Base-by-base conservation (phyloP, 1,140 invertebrate species). In the Leptopilina clavipes region DNA sequence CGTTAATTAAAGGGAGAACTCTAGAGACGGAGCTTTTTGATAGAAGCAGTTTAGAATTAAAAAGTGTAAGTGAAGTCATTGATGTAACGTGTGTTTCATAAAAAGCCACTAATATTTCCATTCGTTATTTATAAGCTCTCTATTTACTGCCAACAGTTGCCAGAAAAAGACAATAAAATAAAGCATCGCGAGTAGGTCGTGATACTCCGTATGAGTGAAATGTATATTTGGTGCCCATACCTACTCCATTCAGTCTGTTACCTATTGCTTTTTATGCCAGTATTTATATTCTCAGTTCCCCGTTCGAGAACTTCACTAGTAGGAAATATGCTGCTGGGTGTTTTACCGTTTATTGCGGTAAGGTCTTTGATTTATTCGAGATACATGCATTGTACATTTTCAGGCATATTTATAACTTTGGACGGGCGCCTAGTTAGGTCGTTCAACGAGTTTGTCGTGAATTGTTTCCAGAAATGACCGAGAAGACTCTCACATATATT, bases 1-100 rank as follows among this genome's bases (percentile, higher is more conserved):
- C 84, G 86, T 88, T 88, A 86, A 86, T 88, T 86, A 89, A 83
- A 80, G 79, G 82, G 74, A 83, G 84, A 81, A 82, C 78, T 82
- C 76, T 78, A 73, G 80, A 85, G 81, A 83, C 82, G 59, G 25
- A 45, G n/a, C n/a, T n/a, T n/a, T n/a, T n/a, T n/a, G n/a, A n/a
- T n/a, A n/a, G n/a, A n/a, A n/a, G n/a, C n/a, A n/a, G n/a, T n/a
- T n/a, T n/a, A n/a, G n/a, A n/a, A n/a, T n/a, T n/a, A n/a, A n/a
- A n/a, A n/a, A n/a, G n/a, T n/a, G n/a, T n/a, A n/a, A n/a, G n/a
- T n/a, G n/a, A n/a, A n/a, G 25, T 31, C 25, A 31, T 31, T 31
- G 25, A n/a, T n/a, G n/a, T n/a, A n/a, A n/a, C n/a, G n/a, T n/a
- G n/a, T n/a, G n/a, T n/a, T n/a, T n/a, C n/a, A n/a, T n/a, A n/a